These are phyloP conservation scores for Rhopilema esculentum DNA, from an alignment of 30 jellyfish, hydroid and myxozoan genomes.

Conservation along the genomic window DNA sequence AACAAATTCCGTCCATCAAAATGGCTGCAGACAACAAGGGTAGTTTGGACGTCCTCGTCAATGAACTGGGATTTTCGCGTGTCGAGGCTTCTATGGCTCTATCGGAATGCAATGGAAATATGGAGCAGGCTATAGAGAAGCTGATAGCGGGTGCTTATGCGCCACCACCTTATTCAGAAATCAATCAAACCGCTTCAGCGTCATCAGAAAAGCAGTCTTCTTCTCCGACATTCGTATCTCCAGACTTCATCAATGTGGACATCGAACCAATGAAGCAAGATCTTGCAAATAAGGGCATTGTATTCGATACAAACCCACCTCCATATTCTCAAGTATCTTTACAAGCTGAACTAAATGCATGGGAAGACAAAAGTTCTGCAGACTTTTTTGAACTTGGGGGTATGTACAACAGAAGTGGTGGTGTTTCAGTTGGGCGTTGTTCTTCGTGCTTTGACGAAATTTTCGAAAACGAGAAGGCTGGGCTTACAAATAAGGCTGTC, in stretches of 20 bases:
- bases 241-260: not conserved
- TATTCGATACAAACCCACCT: constrained; percentile 63
- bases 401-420: constrained; percentile 1
- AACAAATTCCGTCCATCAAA: not conserved
- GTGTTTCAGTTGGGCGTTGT: constrained; percentile 61
- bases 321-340: constrained; percentile 72
- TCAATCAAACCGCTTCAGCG: not conserved
- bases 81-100: constrained; percentile 86
- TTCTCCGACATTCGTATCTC: not conserved
- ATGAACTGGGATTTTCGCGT: constrained; percentile 89
- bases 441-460: constrained; percentile 86
- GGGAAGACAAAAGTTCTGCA: constrained; percentile 85
- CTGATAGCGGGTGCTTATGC: constrained; percentile 78
- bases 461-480: constrained; percentile 53
- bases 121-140: constrained; percentile 75
- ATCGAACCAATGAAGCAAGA: not conserved
- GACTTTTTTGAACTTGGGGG: constrained; percentile 32
- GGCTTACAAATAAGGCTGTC: constrained; percentile 57
- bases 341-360: constrained; percentile 54
- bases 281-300: not conserved
- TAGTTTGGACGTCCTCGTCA: constrained; percentile 39
- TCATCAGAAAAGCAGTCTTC: not conserved
- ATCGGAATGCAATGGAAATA: constrained; percentile 73
- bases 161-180: constrained; percentile 92
- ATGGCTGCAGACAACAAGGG: constrained; percentile 47